These are phyloP conservation scores for Nematostella vectensis DNA, from an alignment of 92 coral and sea anemone species.

Conservation along the genomic window DNA sequence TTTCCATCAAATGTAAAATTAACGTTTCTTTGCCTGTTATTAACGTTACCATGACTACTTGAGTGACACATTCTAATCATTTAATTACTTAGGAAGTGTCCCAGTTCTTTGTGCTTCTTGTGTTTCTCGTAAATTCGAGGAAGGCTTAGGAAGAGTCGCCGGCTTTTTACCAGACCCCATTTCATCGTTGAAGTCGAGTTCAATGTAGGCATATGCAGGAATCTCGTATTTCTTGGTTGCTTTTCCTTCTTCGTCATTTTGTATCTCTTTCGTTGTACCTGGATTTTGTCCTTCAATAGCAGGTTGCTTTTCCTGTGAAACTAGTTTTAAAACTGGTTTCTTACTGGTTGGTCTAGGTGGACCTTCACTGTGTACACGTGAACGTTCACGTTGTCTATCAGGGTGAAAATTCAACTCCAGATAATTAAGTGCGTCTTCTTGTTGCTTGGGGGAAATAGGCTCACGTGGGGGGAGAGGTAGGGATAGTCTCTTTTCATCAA, in stretches of 20 bases:
- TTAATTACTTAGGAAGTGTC: no score
- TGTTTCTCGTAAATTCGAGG: no score
- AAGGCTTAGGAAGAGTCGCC: no score
- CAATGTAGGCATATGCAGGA: slow-evolving; percentile 50
- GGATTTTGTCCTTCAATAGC: no score
- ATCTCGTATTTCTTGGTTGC: slow-evolving; percentile 11
- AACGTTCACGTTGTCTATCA: slow-evolving; percentile 36
- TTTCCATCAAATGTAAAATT: no score
- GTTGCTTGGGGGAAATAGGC: neutral
- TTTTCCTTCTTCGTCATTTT: slow-evolving; percentile 4
- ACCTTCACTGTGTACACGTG: slow-evolving; percentile 44
- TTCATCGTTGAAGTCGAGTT: slow-evolving; percentile 52
- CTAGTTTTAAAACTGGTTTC: slow-evolving; percentile 10
- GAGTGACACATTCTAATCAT: no score
- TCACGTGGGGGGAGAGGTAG: slow-evolving; percentile 18
- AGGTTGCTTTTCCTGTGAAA: neutral
- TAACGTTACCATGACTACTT: no score
- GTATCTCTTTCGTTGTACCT: no score
- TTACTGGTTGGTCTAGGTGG: slow-evolving; percentile 16
- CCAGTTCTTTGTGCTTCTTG: no score
- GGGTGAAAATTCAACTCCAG: slow-evolving; percentile 42
- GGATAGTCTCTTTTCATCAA: slow-evolving; percentile 30
- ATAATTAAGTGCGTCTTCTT: slow-evolving; percentile 21
- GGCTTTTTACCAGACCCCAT: no score
- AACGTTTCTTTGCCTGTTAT: no score